Conservation (phyloP, 2,797 vertebrate genomes). For the Acrocephalus scirpaceus region DNA sequence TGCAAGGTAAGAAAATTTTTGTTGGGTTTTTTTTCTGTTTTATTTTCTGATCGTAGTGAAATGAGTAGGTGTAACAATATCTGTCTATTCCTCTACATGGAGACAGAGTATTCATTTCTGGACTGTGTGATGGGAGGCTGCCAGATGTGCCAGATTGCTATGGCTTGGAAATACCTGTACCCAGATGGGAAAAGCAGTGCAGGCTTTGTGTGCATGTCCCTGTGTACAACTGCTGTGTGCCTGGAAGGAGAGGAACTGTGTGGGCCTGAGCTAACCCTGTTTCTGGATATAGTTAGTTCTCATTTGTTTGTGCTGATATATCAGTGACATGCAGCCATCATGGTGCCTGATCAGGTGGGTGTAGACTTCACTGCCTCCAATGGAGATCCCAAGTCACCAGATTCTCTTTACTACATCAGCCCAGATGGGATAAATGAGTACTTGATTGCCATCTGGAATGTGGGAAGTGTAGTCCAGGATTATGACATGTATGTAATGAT, state of each 20-base stretch:
- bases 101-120: slow-evolving; percentile 87
- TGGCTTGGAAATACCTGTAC: neutral
- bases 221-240: neutral
- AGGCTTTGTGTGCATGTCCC: neutral
- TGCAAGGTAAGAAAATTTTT: slow-evolving; percentile 80
- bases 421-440: slow-evolving; percentile 91
- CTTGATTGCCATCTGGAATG: slow-evolving; percentile 90
- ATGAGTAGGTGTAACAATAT: neutral
- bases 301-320: neutral
- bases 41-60: neutral
- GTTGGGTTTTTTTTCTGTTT: neutral
- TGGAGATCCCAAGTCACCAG: slow-evolving; percentile 88
- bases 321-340: neutral
- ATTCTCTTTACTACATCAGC: slow-evolving; percentile 92
- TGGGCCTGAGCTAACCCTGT: neutral
- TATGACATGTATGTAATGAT: slow-evolving; percentile 85
- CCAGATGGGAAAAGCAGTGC: neutral
- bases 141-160: slow-evolving; percentile 74
- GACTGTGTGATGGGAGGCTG: slow-evolving; percentile 95
- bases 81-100: slow-evolving; percentile 71
- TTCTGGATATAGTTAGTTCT: neutral
- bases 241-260: neutral
- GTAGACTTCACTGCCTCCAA: slow-evolving; percentile 96
- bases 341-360: slow-evolving; percentile 81
- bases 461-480: slow-evolving; percentile 91